phyloP scores from a whole-genome alignment of 1,140 invertebrate species.

The Schlechtendalia chinensis region DNA sequence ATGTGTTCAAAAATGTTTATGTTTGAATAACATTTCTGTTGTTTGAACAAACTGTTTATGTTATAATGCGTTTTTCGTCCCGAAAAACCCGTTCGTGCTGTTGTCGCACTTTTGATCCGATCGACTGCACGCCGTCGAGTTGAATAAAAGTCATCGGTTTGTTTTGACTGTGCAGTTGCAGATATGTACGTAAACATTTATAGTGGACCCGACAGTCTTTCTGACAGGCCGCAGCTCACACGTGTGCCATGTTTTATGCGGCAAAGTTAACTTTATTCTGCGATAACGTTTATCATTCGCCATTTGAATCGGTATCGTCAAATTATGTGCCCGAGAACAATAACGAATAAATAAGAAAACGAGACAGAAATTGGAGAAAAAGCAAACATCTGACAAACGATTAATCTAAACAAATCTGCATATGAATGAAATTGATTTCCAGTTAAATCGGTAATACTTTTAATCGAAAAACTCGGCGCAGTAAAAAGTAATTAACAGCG shows the following conservation, averaged over 20 bases:
- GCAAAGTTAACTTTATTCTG: not conserved
- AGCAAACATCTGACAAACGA: not conserved
- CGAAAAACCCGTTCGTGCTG: not conserved
- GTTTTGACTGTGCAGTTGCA: not conserved
- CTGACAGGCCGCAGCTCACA: not conserved
- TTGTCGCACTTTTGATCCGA: not conserved
- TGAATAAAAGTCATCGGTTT: not conserved
- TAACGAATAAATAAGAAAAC: not conserved
- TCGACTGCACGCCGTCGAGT: not conserved
- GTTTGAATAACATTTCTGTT: not conserved
- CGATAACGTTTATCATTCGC: constrained; percentile 2
- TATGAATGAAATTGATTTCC: not conserved
- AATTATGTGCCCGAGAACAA: not conserved
- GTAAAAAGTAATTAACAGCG: not conserved
- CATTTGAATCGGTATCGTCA: not conserved
- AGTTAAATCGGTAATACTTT: not conserved
- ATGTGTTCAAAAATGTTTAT: no score
- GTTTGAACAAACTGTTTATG: not conserved
- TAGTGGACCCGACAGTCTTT: not conserved
- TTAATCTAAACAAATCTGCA: not conserved
- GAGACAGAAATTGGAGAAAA: not conserved
- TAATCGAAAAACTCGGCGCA: not conserved
- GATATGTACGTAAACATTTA: constrained; percentile 8
- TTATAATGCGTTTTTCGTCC: not conserved
- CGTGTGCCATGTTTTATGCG: not conserved